Base-by-base conservation (phyloP, 2,888 invertebrate species). In the Drosophila sordidapex region DNA sequence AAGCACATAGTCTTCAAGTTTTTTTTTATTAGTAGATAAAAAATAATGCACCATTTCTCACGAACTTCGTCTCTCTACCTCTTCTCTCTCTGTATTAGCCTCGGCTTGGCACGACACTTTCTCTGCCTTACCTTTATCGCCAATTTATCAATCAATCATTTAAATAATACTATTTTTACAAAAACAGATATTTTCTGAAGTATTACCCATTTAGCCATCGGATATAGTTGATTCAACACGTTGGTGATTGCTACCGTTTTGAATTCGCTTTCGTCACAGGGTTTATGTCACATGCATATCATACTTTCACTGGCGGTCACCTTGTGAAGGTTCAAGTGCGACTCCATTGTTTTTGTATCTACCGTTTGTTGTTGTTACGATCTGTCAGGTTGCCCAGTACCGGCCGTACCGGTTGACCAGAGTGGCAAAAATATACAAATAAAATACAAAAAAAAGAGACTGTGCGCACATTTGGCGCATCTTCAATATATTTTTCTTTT, bases 311-410 rank as follows among this genome's bases (percentile, higher is more conserved):
- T 89, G 70, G 69, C 61, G 84, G 66, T 76, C 84, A 85, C 83
- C 90, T 90, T 81, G 77, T 72, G 60, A 74, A 81, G 87, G 85
- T 90, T 88, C 88, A 80, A 90, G 86, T 86, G 83, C 89, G 74
- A 66, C 73, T 61, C 59, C 67, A 75, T 70, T 82, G 72, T 66
- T 54, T 49, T 63, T 59, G 46, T 33, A 40, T 36, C 29, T 33
- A 25, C 15, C 29, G 33, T 27, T 27, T 49, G 31, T 49, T 53
- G 48, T 31, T 58, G 35, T 21, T 25, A 31, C 54, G 38, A 51
- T 43, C 38, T 46, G 60, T 59, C 59, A 33, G 82, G 38, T 21
- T 46, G 62, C 72, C 72, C 77, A 62, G 71, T 71, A 62, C 65
- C 56, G 51, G 43, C 53, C 56, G 57, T 74, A 81, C 87, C 81